phyloP scores from a whole-genome alignment of 2,113 vertebrate species.

The Pseudolaguvia tuberculata region DNA sequence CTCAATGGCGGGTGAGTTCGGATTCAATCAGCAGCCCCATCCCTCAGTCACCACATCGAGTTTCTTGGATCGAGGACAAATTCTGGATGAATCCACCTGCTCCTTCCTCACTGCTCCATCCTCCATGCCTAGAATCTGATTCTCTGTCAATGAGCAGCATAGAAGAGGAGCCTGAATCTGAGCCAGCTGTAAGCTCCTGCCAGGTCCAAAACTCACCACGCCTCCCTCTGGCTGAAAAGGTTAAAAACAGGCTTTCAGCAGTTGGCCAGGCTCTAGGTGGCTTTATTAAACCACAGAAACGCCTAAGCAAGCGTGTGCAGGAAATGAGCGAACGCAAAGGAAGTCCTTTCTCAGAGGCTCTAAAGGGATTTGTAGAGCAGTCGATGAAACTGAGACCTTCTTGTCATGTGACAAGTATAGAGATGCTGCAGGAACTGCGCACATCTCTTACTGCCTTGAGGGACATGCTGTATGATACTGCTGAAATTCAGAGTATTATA shows the following conservation, averaged over 20 bases:
- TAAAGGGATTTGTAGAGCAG: constrained; percentile 59
- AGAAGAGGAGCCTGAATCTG: constrained; percentile 71
- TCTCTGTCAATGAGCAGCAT: constrained; percentile 72
- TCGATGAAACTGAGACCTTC: constrained; percentile 45
- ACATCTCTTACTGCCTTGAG: constrained; percentile 71
- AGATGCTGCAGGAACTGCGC: constrained; percentile 81
- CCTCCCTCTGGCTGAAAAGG: constrained; percentile 67
- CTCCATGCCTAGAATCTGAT: constrained; percentile 60
- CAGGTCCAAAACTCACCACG: constrained; percentile 20
- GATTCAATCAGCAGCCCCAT: constrained; percentile 38
- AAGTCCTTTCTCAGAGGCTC: constrained; percentile 62
- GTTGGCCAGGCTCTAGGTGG: constrained; percentile 70
- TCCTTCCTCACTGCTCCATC: constrained; percentile 45
- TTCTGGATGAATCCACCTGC: constrained; percentile 61
- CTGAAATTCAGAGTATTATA: constrained; percentile 66
- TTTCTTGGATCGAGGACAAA: constrained; percentile 79
- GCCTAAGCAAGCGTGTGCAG: constrained; percentile 65
- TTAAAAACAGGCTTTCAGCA: constrained; percentile 71
- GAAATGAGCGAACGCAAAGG: constrained; percentile 70
- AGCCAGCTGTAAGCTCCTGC: constrained; percentile 38
- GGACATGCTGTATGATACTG: constrained; percentile 67
- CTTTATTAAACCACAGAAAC: constrained; percentile 65
- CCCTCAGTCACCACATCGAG: constrained; percentile 67
- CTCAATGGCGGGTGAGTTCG: constrained; percentile 31
- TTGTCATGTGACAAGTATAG: constrained; percentile 51